phyloP scores from a whole-genome alignment of 2,888 invertebrate genomes.

The Halictus ligatus region DNA sequence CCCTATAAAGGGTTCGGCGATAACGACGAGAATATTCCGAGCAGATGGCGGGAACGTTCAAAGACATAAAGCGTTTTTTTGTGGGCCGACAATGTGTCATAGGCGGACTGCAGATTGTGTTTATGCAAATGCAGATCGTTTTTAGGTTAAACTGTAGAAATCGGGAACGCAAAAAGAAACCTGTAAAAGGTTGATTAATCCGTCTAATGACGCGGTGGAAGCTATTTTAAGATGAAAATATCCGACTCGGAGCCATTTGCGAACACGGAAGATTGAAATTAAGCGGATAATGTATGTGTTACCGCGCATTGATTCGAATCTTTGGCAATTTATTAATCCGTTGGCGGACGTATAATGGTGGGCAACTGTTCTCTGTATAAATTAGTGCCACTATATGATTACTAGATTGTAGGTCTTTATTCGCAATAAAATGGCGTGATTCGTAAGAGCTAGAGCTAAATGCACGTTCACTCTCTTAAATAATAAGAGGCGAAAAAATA shows the following conservation, averaged over 20 bases:
- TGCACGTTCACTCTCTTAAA: neutral
- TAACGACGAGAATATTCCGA: conserved; percentile 22
- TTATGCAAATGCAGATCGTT: neutral
- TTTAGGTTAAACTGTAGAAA: neutral
- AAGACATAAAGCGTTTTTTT: conserved; percentile 34
- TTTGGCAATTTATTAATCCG: neutral
- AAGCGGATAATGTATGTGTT: neutral
- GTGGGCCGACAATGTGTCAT: neutral
- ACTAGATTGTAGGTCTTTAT: neutral
- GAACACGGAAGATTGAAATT: conserved; percentile 3
- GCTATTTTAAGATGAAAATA: neutral
- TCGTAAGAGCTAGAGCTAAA: neutral
- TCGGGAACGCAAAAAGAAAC: neutral
- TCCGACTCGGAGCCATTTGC: neutral
- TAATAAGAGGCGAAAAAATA: neutral
- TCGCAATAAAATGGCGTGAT: neutral
- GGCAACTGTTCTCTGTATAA: neutral
- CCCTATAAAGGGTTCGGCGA: conserved; percentile 21
- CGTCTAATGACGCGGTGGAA: neutral
- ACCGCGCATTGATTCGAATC: neutral
- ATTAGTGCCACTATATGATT: neutral
- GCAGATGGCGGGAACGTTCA: neutral
- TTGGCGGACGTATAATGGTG: conserved; percentile 1
- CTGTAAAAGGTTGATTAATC: neutral
- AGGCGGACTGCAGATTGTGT: neutral